Conservation (phyloP, 1,140 invertebrate genomes). For the Latrodectus geometricus region DNA sequence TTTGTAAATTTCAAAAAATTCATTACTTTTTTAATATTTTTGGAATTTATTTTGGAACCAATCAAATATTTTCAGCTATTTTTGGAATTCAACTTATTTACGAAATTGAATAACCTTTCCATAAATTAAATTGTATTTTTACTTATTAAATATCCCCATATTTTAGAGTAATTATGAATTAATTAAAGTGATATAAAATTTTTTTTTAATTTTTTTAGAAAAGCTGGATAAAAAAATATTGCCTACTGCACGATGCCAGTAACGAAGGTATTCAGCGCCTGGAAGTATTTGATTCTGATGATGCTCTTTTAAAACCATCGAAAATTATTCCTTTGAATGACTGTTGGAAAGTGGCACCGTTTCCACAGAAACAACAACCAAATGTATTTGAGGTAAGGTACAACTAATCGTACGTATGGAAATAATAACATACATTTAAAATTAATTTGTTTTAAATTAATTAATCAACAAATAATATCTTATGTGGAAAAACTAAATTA, state of each 20-base stretch:
- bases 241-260: slow-evolving; percentile 81
- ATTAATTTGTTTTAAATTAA: no score
- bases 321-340: slow-evolving; percentile 86
- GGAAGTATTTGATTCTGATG: slow-evolving; percentile 84
- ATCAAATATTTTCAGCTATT: no score
- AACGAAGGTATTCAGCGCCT: slow-evolving; percentile 85
- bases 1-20: no score
- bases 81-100: no score
- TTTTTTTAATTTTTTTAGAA: slow-evolving; percentile 66
- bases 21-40: no score
- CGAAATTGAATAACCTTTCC: no score
- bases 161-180: background rate
- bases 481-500: no score
- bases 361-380: slow-evolving; percentile 72
- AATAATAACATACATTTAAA: background rate
- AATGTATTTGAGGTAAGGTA: slow-evolving; percentile 72
- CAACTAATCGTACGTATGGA: background rate
- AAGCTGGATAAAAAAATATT: slow-evolving; percentile 81
- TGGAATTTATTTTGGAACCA: no score
- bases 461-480: no score
- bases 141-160: background rate
- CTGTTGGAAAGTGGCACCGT: slow-evolving; percentile 83
- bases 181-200: background rate
- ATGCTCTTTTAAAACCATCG: slow-evolving; percentile 74
- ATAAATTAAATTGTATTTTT: no score